These are phyloP conservation scores for Drosophila niveifrons DNA, from an alignment of 2,888 invertebrate genomes.

Conservation along the genomic window DNA sequence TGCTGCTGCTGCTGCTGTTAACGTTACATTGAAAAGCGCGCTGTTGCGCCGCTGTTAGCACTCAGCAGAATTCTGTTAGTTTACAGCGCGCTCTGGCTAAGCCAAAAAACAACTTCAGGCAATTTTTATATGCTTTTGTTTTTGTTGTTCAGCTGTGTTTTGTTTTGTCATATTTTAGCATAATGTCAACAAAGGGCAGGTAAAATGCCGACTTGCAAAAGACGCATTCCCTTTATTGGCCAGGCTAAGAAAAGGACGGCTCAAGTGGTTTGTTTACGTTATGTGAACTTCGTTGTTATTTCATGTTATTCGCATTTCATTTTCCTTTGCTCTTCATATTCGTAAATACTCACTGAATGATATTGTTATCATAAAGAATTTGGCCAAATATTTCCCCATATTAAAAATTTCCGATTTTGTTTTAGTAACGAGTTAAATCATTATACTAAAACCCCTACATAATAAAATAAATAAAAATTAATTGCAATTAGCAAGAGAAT, in stretches of 20 bases:
- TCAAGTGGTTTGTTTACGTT: slow-evolving; percentile 51
- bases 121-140: slow-evolving; percentile 15
- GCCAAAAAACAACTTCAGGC: slow-evolving; percentile 33
- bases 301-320: slow-evolving; percentile 18
- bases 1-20: background rate
- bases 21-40: slow-evolving; percentile 37
- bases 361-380: slow-evolving; percentile 7
- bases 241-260: slow-evolving; percentile 2
- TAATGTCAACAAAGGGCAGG: slow-evolving; percentile 28
- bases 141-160: background rate
- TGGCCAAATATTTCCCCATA: too few relatives aligned
- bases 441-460: too few relatives aligned
- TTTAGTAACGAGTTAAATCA: too few relatives aligned
- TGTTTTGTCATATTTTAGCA: slow-evolving; percentile 32
- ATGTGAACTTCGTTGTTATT: slow-evolving; percentile 43
- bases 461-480: too few relatives aligned
- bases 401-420: too few relatives aligned
- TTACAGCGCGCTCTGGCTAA: slow-evolving; percentile 23
- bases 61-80: slow-evolving; percentile 45
- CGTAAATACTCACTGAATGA: slow-evolving; percentile 11
- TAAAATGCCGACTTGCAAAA: slow-evolving; percentile 16
- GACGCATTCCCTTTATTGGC: slow-evolving; percentile 24
- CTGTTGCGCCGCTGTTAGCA: slow-evolving; percentile 62
- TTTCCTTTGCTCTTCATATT: slow-evolving; percentile 1
- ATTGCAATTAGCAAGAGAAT: too few relatives aligned